Conservation (phyloP, 2,888 invertebrate species). For the Gisinianus flammeolus region DNA sequence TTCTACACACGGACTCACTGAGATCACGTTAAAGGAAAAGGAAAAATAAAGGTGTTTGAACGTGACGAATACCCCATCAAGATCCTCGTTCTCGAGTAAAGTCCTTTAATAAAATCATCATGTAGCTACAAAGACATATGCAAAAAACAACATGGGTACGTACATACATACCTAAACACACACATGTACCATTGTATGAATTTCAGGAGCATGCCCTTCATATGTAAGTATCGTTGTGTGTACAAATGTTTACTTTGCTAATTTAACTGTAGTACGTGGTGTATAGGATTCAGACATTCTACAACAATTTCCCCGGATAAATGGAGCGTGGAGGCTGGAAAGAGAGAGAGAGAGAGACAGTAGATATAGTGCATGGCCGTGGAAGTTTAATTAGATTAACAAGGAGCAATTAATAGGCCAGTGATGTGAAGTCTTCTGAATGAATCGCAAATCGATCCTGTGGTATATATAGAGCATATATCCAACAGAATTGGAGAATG, state of each 20-base stretch:
- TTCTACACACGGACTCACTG: too few species aligned
- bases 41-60: too few species aligned
- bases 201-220: too few species aligned
- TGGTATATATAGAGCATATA: too few species aligned
- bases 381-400: slow-evolving; percentile 2
- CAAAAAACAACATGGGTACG: background rate
- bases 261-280: background rate
- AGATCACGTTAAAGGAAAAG: too few species aligned
- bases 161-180: background rate
- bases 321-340: background rate
- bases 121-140: background rate
- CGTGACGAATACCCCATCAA: too few species aligned
- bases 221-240: background rate
- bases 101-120: too few species aligned
- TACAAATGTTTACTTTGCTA: background rate
- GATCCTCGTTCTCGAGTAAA: too few species aligned
- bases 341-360: background rate
- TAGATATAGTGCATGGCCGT: background rate
- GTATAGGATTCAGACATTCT: background rate
- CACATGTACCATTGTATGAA: background rate
- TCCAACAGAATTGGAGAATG: too few species aligned
- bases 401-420: background rate
- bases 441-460: background rate
- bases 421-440: background rate
- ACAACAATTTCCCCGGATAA: too few species aligned